phyloP scores from a whole-genome alignment of 2,797 vertebrate genomes.

The Hypotaenidia okinawae region DNA sequence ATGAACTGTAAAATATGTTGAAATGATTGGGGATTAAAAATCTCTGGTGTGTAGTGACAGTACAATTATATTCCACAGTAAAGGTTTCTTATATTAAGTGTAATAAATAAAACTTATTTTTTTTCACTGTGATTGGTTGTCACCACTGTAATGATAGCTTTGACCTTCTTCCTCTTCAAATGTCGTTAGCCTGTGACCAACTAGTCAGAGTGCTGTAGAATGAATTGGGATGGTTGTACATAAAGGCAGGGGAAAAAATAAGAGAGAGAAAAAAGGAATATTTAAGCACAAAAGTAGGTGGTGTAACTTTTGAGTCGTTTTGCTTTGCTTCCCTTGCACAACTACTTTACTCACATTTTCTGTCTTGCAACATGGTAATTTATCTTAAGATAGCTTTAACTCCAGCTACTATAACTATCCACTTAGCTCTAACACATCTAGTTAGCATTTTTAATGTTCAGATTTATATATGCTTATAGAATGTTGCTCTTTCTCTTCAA shows the following conservation, averaged over 20 bases:
- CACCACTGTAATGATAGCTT: slow-evolving; percentile 77
- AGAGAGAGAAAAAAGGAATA: not conserved
- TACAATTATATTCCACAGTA: slow-evolving; percentile 82
- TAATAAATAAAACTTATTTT: slow-evolving; percentile 85
- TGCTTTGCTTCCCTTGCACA: not conserved
- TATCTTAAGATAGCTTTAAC: not conserved
- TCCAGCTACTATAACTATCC: not conserved
- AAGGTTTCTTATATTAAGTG: slow-evolving; percentile 81
- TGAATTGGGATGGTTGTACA: slow-evolving; percentile 22
- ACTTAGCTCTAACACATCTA: not conserved
- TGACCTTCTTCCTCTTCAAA: slow-evolving; percentile 81
- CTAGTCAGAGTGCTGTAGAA: slow-evolving; percentile 57
- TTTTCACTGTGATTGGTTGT: slow-evolving; percentile 78
- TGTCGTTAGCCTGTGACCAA: slow-evolving; percentile 75
- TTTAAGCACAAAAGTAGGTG: not conserved
- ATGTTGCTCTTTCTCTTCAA: not conserved
- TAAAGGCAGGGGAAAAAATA: not conserved
- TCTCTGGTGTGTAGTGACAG: slow-evolving; percentile 85
- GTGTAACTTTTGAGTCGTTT: not conserved
- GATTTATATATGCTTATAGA: not conserved
- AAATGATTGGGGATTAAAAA: slow-evolving; percentile 87
- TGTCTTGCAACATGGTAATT: not conserved
- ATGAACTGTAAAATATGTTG: slow-evolving; percentile 86
- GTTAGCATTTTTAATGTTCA: not conserved
- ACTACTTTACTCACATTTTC: not conserved